Evolutionary conservation across 2,113 vertebrate genomes (phyloP).

Genomic region (Carlito syrichta): DNA sequence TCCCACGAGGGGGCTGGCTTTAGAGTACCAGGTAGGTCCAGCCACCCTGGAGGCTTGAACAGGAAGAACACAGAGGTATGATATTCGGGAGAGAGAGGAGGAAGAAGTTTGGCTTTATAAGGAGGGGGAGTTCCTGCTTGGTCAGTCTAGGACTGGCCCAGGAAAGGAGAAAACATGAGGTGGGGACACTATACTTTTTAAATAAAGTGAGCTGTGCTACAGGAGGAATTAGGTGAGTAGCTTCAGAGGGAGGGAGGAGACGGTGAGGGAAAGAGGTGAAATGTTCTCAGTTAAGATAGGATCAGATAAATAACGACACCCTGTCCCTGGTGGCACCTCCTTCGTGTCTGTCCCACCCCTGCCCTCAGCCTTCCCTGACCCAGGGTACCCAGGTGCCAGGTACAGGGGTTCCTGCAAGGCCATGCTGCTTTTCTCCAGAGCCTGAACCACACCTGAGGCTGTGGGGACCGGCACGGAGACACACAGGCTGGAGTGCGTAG

Average conservation of each 20-base stretch:
- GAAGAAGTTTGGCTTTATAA: neutral
- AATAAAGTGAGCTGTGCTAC: constrained; percentile 64
- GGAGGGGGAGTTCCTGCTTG: neutral
- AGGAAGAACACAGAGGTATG: neutral
- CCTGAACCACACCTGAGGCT: neutral
- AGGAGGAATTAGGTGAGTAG: neutral
- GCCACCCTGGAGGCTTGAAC: neutral
- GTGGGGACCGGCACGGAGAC: neutral
- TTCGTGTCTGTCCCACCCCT: neutral
- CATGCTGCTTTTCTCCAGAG: neutral
- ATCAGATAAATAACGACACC: neutral
- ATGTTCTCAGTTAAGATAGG: neutral
- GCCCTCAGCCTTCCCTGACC: neutral
- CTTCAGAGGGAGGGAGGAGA: neutral
- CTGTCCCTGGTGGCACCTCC: neutral
- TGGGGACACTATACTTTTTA: neutral
- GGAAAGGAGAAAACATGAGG: neutral
- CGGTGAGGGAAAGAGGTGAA: neutral
- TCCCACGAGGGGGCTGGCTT: neutral
- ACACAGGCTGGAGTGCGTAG: neutral
- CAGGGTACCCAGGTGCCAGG: neutral
- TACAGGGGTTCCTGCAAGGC: neutral
- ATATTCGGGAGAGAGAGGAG: neutral
- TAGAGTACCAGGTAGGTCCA: neutral
- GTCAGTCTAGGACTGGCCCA: neutral